Evolutionary conservation across 2,888 invertebrate genomes (phyloP), one percentile per base, ranked within the genome.

Genomic region (Campoplex capitator): DNA sequence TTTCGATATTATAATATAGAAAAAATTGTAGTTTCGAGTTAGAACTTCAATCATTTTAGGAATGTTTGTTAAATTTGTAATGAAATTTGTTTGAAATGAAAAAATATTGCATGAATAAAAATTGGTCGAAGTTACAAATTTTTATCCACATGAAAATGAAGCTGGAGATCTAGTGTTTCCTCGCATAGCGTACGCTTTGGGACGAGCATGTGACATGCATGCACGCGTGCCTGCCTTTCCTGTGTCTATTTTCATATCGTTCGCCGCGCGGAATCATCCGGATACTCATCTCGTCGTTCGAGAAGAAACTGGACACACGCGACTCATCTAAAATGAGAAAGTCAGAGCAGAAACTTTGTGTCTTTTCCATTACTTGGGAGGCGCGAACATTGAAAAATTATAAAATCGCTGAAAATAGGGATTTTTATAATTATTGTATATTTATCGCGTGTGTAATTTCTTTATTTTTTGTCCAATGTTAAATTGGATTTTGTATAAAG

Each of bases 161-260:
- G 58, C 77, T 85, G 38, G 71, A 28, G 48, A 62, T 28, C 38
- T 51, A 58, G 56, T 42, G 42, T 62, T 38, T 16, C 42, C 75
- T 18, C 56, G 48, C 13, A 23, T 23, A 32, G n/a, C 13, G 54
- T 45, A 83, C 73, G 54, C 77, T 76, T 81, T 68, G 58, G 78
- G 73, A 73, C 79, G 65, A 73, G 73, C 80, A 65, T 71, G 76
- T 77, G 67, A 48, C 84, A 79, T 58, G 79, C 74, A 80, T 75
- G 68, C 74, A 82, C 80, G 77, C 84, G 73, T 56, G 78, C 74
- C 74, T 85, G 54, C 67, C 85, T 83, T 83, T 70, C 74, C 76
- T 76, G 79, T 73, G 84, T 88, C 88, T 88, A 88, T 88, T 88
- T 88, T 88, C 85, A 88, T 88, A 88, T 85, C 81, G 84, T 80